These are phyloP conservation scores for Oedothorax gibbosus DNA, from an alignment of 1,140 invertebrate genomes.

Conservation along the genomic window DNA sequence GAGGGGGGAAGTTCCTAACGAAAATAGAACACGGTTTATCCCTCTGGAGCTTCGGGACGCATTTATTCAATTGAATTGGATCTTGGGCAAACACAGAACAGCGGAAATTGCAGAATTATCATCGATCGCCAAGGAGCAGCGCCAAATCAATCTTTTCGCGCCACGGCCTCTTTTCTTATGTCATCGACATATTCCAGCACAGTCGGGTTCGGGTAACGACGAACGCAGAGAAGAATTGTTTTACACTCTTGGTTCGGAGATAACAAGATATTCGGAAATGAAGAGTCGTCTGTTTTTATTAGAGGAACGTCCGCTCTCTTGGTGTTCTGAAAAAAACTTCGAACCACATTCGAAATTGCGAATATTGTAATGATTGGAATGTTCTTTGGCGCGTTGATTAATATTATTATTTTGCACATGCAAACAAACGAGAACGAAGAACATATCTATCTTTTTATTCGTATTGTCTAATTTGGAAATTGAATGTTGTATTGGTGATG, in stretches of 20 bases:
- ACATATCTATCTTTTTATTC: no score
- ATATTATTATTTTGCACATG: no score
- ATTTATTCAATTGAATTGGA: constrained; percentile 53
- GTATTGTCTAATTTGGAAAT: no score
- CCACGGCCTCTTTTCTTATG: constrained; percentile 8
- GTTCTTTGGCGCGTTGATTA: no score
- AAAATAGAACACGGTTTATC: constrained; percentile 39
- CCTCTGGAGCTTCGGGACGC: constrained; percentile 31
- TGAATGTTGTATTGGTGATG: not conserved
- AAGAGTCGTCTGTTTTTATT: constrained; percentile 22
- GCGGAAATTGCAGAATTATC: constrained; percentile 48
- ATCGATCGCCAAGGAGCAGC: constrained; percentile 52
- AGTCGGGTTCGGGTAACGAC: constrained; percentile 14
- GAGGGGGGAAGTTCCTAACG: constrained; percentile 7
- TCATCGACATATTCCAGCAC: not conserved
- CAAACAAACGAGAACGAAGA: no score
- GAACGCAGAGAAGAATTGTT: constrained; percentile 32
- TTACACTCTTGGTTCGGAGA: constrained; percentile 15
- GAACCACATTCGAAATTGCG: no score
- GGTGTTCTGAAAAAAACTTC: no score
- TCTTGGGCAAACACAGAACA: constrained; percentile 17
- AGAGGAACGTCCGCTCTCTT: constrained; percentile 7
- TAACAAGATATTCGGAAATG: constrained; percentile 27
- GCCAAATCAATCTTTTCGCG: constrained; percentile 55
- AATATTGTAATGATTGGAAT: no score